A percentile compares a stretch with the other conserved stretches of the same genome.
These are phyloP conservation scores for Buathra laborator DNA, from an alignment of 2,888 invertebrate species.

Conservation along the genomic window DNA sequence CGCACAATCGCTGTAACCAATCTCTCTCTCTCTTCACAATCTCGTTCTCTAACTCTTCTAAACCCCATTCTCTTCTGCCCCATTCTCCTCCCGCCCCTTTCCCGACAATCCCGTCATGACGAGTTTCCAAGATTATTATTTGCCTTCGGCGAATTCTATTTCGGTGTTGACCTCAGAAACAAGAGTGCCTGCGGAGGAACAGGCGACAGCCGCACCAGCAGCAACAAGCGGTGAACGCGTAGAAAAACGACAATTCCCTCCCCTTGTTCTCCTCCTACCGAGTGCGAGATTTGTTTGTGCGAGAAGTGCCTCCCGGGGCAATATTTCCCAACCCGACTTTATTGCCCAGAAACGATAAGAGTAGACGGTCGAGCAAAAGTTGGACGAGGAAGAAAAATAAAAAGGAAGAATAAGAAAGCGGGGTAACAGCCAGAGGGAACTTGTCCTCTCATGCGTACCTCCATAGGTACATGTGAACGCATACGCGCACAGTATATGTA, in stretches of 20 bases:
- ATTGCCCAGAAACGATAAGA: conserved; percentile 66
- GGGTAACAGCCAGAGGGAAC: background rate
- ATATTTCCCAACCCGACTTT: conserved; percentile 64
- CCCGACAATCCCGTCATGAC: conserved; percentile 3
- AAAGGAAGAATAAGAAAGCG: conserved; percentile 9
- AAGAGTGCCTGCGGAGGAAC: conserved; percentile 5
- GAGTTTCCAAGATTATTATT: conserved; percentile 43
- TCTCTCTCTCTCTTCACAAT: background rate
- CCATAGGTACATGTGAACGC: conserved; percentile 20
- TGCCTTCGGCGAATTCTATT: conserved; percentile 52
- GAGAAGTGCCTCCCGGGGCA: conserved; percentile 60
- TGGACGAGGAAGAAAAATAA: conserved; percentile 25
- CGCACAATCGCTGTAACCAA: background rate
- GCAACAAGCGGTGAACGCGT: conserved; percentile 19
- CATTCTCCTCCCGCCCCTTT: background rate
- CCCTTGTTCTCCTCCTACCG: background rate
- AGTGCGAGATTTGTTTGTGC: conserved; percentile 67
- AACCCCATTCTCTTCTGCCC: too few species aligned
- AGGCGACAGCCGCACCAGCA: background rate
- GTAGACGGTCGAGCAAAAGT: conserved; percentile 24
- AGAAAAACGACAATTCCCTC: conserved; percentile 31
- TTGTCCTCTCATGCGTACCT: conserved; percentile 40
- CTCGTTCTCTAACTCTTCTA: background rate
- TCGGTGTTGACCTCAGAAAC: conserved; percentile 46
- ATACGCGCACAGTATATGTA: background rate